These are phyloP conservation scores for Oscheius sp. DNA, from an alignment of 2,888 invertebrate species.

Conservation along the genomic window DNA sequence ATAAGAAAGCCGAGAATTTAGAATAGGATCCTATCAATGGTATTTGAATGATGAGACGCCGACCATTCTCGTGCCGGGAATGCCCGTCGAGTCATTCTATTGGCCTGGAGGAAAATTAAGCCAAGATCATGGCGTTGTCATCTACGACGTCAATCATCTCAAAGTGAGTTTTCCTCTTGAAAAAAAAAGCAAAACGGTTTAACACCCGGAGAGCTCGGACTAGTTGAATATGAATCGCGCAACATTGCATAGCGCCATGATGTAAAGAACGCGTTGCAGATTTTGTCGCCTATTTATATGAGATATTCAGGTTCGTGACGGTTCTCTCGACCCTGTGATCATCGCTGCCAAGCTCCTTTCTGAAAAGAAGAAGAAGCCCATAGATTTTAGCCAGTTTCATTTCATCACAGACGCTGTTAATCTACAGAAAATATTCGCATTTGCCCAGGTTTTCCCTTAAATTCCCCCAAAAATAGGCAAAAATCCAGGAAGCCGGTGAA, in stretches of 20 bases:
- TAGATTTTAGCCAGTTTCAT: conserved; percentile 72
- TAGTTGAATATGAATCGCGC: too few relatives aligned
- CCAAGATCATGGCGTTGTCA: conserved; percentile 71
- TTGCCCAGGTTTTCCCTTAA: conserved; percentile 61
- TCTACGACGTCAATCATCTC: conserved; percentile 72
- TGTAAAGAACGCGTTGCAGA: too few relatives aligned
- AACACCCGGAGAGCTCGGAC: too few relatives aligned
- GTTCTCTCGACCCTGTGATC: conserved; percentile 70
- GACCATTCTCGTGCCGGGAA: conserved; percentile 70
- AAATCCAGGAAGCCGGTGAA: conserved; percentile 70
- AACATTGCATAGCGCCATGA: too few relatives aligned
- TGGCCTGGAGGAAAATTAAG: conserved; percentile 71
- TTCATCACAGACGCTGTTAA: conserved; percentile 73
- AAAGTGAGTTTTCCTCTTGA: conserved; percentile 41
- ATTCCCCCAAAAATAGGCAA: neutral
- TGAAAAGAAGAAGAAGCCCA: conserved; percentile 68
- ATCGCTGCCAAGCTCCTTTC: conserved; percentile 66
- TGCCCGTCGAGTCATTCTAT: conserved; percentile 66
- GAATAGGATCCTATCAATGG: conserved; percentile 73
- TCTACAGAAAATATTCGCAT: conserved; percentile 73
- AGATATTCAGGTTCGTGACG: conserved; percentile 59
- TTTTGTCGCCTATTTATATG: too few relatives aligned
- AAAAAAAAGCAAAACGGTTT: neutral
- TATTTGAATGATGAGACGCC: conserved; percentile 69
- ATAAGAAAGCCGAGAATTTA: too few relatives aligned